Base-by-base conservation (phyloP, 2,797 vertebrate species). In the Numenius phaeopus region DNA sequence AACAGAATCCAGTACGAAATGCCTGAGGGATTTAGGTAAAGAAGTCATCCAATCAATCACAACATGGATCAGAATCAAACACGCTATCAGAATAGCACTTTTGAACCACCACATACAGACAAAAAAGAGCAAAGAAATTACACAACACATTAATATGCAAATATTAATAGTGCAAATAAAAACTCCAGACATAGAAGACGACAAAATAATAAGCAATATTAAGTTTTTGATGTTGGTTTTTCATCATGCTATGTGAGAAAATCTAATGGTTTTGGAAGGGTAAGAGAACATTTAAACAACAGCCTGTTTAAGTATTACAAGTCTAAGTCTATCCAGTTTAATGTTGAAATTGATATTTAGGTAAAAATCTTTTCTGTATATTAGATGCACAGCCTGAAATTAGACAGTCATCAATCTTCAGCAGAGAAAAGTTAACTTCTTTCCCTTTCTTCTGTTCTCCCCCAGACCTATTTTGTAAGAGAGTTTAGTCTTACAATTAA, bases 401-500 rank as follows among this genome's bases (percentile, higher is more conserved):
- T 49, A 80, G 14, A 6, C 13, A 73, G 12, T 37, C 17, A 15
- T 46, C 27, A 49, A 11, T 30, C 37, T 69, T 83, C 34, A 61
- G 22, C 9, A 67, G 17, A 30, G n/a, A 78, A 16, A 6, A 67
- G 44, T n/a, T 46, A 64, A 55, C 21, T 62, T 86, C 21, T 32
- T 67, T 46, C 7, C 7, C 15, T 62, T 58, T 54, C 5, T 29
- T 67, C 15, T 87, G 10, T 81, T 71, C 7, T 49, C 3, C 9
- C 3, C 2, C 6, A 21, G 2, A 54, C 22, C 26, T 1, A 0
- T 55, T 89, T 71, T 39, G 11, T 50, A 66, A 65, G 32, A 34
- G 11, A 34, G 2, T 18, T 84, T 58, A 75, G 10, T n/a, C 21
- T 75, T 49, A 11, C 14, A 55, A 23, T 10, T 80, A 46, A 83